phyloP scores from a whole-genome alignment of 2,113 vertebrate genomes.

The Sciurus niger region DNA sequence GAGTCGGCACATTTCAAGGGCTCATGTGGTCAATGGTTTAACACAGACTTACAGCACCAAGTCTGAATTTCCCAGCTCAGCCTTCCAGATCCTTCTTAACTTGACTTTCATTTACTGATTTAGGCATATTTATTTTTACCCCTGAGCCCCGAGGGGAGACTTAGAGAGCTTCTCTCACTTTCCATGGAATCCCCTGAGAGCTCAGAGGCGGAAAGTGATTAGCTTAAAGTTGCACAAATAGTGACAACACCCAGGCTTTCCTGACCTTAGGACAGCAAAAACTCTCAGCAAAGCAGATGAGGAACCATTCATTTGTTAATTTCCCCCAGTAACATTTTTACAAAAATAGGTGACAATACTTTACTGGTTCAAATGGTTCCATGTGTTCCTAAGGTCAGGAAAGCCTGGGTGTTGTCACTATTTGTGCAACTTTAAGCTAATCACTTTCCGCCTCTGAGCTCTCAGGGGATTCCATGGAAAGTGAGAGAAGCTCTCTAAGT shows the following conservation, averaged over 20 bases:
- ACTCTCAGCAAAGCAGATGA: too few relatives aligned
- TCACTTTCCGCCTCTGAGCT: not conserved
- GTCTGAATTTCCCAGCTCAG: not conserved
- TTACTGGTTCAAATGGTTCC: not conserved
- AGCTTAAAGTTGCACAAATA: not conserved
- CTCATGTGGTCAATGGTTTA: not conserved
- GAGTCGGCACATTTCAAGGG: not conserved
- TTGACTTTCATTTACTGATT: not conserved
- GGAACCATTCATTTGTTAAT: not conserved
- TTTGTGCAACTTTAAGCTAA: not conserved
- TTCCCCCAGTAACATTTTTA: not conserved
- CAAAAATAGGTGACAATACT: not conserved
- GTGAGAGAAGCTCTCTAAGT: not conserved
- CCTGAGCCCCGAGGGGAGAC: not conserved
- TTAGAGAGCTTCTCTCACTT: not conserved
- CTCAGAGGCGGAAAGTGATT: not conserved
- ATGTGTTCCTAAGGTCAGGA: not conserved
- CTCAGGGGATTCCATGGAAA: not conserved
- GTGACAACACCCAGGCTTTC: not conserved
- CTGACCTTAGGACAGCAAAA: conserved; percentile 35
- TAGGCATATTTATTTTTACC: not conserved
- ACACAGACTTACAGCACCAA: not conserved
- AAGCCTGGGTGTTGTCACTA: not conserved
- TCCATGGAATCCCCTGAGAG: not conserved
- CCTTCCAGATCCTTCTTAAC: not conserved